Base-by-base conservation (phyloP, 2,113 vertebrate genomes). In the Todiramphus chloris region DNA sequence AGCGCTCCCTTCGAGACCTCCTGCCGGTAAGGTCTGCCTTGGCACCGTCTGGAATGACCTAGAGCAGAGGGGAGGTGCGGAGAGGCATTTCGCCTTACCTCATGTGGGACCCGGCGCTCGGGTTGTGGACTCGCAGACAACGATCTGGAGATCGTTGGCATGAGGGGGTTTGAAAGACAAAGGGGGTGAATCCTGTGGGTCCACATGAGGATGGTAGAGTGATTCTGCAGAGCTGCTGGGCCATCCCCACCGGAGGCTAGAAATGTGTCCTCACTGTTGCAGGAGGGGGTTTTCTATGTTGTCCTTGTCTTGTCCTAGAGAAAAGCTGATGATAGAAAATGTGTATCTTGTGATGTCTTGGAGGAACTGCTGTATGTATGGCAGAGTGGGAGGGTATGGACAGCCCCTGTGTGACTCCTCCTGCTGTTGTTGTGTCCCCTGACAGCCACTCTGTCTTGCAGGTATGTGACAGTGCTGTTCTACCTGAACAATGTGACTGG, bases 401-500 rank as follows among this genome's bases (percentile, higher is more conserved):
- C 56, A 78, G 69, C 51, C n/a, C 63, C 17, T 48, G 6, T 37
- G 59, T 7, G 1, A 76, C 55, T 44, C 11, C 23, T 81, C 18
- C 60, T 86, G 27, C 24, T 59, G 41, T 58, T 44, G 13, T 5
- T 39, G 16, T 78, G 81, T 62, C 63, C 75, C 77, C 85, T 89
- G 48, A 94, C 70, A 91, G 55, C n/a, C 16, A 9, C 48, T 94
- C 39, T 90, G 31, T 96, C 94, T 98, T 82, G 41, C 97, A 99
- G 99, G 97, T 99, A 99, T 44, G 98, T 99, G 88, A 99, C 99
- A 0, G 98, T 99, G 92, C 97, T 99, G 75, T 98, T 99, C 97
- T 99, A 99, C 98, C 98, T 99, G 97, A 99, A 98, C 98, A 98
- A 99, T 37, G 98, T 99, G 83, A 99, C 99, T 19, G 98, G 98